A percentile compares a stretch with the other conserved stretches of the same genome.
Conservation (phyloP, 2,113 vertebrate genomes). For the Lepus americanus region DNA sequence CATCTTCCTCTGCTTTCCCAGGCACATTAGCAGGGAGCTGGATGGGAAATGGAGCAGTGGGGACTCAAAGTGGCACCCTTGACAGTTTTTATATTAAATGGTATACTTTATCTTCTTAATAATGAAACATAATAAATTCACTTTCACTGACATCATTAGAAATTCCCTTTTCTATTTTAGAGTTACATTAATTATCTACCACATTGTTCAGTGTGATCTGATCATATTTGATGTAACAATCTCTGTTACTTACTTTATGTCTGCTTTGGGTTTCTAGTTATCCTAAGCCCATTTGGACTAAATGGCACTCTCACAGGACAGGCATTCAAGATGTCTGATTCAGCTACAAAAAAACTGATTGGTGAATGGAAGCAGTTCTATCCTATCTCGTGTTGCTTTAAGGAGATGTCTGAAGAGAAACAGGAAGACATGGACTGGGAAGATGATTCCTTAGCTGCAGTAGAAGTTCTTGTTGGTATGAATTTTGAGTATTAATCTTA, state of each 20-base stretch:
- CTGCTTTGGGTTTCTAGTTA: constrained; percentile 90
- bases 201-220: constrained; percentile 9
- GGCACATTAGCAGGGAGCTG: too few relatives aligned
- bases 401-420: constrained; percentile 94
- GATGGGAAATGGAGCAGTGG: too few relatives aligned
- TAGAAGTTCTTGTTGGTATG: constrained; percentile 99
- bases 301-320: constrained; percentile 98
- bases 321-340: constrained; percentile 98
- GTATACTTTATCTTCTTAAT: constrained; percentile 54
- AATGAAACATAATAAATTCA: constrained; percentile 64
- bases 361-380: constrained; percentile 99
- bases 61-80: neutral
- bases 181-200: constrained; percentile 52
- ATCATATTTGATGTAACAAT: constrained; percentile 49
- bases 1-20: too few relatives aligned
- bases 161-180: constrained; percentile 33
- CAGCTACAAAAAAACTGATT: constrained; percentile 97
- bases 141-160: constrained; percentile 57
- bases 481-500: constrained; percentile 55
- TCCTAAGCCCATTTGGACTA: constrained; percentile 98
- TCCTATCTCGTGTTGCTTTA: constrained; percentile 94
- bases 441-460: constrained; percentile 97
- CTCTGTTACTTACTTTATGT: constrained; percentile 35
- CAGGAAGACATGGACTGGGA: constrained; percentile 98
- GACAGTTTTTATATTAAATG: constrained; percentile 34